Conservation (phyloP, 2,113 vertebrate genomes). For the Chelonoidis abingdonii region DNA sequence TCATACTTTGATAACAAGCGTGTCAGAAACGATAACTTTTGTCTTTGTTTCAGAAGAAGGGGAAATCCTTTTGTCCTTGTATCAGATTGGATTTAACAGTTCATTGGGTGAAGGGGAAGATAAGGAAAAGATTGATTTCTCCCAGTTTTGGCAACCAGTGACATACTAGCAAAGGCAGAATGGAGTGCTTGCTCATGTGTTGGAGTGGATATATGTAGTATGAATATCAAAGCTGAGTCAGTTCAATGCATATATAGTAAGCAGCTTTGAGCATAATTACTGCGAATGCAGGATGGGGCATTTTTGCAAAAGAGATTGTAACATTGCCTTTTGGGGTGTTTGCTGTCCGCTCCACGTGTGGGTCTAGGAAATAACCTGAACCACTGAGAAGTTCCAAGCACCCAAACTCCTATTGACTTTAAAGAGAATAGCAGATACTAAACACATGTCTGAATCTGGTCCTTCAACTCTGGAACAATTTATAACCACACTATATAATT, state of each 20-base stretch:
- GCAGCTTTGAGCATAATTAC: not conserved
- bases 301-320: not conserved
- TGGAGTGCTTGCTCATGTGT: not conserved
- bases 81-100: slow-evolving; percentile 7
- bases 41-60: not conserved
- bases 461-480: not conserved
- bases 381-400: not conserved
- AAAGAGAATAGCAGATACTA: not conserved
- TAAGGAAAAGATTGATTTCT: not conserved
- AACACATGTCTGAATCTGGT: not conserved
- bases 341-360: not conserved
- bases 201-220: not conserved
- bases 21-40: slow-evolving; percentile 44
- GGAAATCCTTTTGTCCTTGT: slow-evolving; percentile 7
- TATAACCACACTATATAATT: not conserved
- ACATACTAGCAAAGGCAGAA: not conserved
- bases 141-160: not conserved
- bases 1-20: slow-evolving; percentile 49
- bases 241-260: not conserved
- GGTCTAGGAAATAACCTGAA: not conserved
- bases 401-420: accelerated
- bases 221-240: not conserved
- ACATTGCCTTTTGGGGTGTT: not conserved
- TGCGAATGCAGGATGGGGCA: not conserved
- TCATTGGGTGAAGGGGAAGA: not conserved